These are phyloP conservation scores for Sphenopsis melanotis DNA, from an alignment of 2,797 vertebrate genomes.

Conservation along the genomic window DNA sequence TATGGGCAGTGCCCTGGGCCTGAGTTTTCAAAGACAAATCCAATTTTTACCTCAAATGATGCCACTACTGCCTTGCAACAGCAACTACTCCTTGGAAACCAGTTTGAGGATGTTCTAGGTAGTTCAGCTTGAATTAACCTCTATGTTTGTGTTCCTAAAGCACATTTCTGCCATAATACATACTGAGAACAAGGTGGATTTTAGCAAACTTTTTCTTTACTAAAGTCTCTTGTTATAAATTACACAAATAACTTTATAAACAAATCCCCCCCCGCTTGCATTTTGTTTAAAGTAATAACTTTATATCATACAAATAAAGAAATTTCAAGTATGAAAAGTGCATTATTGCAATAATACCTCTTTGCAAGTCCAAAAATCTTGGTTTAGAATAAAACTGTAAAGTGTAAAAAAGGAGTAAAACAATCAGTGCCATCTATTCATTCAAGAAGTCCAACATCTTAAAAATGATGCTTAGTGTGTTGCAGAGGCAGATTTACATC, in stretches of 20 bases:
- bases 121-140: not conserved
- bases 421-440: constrained; percentile 78
- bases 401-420: constrained; percentile 79
- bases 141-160: not conserved
- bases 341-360: constrained; percentile 99
- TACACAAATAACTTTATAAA: constrained; percentile 80
- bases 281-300: constrained; percentile 80
- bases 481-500: constrained; percentile 73
- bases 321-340: constrained; percentile 99
- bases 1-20: not conserved
- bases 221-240: constrained; percentile 82
- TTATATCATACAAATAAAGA: constrained; percentile 83
- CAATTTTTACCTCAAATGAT: not conserved
- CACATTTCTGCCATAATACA: not conserved
- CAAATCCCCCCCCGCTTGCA: constrained; percentile 73
- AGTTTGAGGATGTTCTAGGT: not conserved
- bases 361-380: constrained; percentile 97
- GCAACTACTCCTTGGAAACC: not conserved
- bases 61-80: not conserved
- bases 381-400: constrained; percentile 98
- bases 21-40: not conserved
- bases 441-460: constrained; percentile 74
- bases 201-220: constrained; percentile 77
- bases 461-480: constrained; percentile 72
- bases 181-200: constrained; percentile 67